Conservation (phyloP, 2,888 invertebrate genomes). For the Invenusta paracnida region DNA sequence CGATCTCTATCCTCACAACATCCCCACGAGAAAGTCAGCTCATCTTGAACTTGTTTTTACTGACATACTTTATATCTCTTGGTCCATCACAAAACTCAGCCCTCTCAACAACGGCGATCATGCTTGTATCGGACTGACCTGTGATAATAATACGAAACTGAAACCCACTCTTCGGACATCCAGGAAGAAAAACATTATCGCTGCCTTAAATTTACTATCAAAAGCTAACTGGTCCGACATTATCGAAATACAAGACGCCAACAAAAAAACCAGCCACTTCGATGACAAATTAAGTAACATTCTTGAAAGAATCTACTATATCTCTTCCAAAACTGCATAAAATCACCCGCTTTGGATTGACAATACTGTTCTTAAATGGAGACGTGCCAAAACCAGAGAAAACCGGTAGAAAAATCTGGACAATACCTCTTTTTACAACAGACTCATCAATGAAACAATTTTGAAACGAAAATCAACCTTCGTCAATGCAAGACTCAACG, state of each 20-base stretch:
- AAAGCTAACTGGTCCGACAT: background rate
- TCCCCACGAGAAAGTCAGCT: slow-evolving; percentile 34
- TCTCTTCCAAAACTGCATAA: slow-evolving; percentile 15
- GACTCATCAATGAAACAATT: background rate
- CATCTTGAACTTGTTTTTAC: slow-evolving; percentile 3
- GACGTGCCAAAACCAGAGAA: slow-evolving; percentile 24
- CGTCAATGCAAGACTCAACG: background rate
- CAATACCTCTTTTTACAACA: background rate
- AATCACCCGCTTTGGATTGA: slow-evolving; percentile 4
- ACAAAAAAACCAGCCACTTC: background rate
- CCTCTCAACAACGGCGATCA: background rate
- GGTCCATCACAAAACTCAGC: slow-evolving; percentile 4
- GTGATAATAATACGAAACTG: background rate
- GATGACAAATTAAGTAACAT: background rate
- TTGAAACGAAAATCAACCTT: background rate
- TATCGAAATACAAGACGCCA: background rate
- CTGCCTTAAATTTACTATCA: slow-evolving; percentile 23
- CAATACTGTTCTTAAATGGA: slow-evolving; percentile 9
- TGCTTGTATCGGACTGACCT: background rate
- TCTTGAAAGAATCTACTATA: background rate
- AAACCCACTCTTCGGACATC: background rate
- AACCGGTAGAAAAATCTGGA: background rate
- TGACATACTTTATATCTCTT: background rate
- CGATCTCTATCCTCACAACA: background rate
- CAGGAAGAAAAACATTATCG: background rate